Evolutionary conservation across 2,888 invertebrate species (phyloP).

Genomic region (Erebia palarica): DNA sequence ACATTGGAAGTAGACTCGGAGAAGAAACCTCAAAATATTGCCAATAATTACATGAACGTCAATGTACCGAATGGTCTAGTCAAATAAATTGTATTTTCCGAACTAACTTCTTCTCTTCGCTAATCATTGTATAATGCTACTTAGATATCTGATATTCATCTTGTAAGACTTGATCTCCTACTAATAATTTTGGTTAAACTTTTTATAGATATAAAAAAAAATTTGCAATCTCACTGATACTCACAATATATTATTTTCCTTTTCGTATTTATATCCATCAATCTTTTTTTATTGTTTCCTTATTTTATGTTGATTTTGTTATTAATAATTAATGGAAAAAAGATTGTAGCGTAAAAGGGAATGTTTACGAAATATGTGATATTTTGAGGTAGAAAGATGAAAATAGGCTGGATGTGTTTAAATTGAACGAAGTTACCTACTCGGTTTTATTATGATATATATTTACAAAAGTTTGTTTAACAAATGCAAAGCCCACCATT

Average conservation of each 20-base stretch:
- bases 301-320: constrained; percentile 20
- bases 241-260: constrained; percentile 13
- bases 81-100: constrained; percentile 57
- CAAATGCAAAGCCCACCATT: constrained; percentile 36
- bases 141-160: constrained; percentile 31
- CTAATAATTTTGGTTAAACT: constrained; percentile 26
- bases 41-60: constrained; percentile 63
- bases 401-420: constrained; percentile 28
- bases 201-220: constrained; percentile 18
- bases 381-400: constrained; percentile 47
- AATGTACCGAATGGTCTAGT: constrained; percentile 72
- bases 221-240: constrained; percentile 36
- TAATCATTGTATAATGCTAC: constrained; percentile 28
- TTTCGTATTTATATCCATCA: constrained; percentile 20
- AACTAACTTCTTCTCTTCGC: constrained; percentile 33
- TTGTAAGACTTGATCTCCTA: constrained; percentile 37
- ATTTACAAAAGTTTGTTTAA: constrained; percentile 23
- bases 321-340: constrained; percentile 17
- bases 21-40: constrained; percentile 65
- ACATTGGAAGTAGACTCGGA: constrained; percentile 62
- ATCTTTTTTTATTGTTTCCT: constrained; percentile 17
- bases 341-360: constrained; percentile 22
- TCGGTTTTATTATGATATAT: neutral
- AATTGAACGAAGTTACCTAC: constrained; percentile 17
- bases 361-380: constrained; percentile 51